A percentile compares a stretch with the other conserved stretches of the same genome.
Evolutionary conservation across 2,113 vertebrate genomes (phyloP).

Genomic region (Grammatotria lemairii): DNA sequence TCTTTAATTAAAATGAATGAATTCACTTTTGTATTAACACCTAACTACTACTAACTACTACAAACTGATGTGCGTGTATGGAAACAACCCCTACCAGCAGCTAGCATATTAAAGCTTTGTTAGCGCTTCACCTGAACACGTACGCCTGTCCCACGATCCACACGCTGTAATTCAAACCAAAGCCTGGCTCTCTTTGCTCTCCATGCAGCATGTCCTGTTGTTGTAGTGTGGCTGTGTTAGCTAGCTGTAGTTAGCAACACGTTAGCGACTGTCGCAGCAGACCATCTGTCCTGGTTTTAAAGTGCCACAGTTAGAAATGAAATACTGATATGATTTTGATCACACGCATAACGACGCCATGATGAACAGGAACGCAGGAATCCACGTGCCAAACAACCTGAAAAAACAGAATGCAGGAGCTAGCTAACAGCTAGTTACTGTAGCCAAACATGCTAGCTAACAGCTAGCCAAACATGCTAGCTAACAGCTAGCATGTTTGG

Average conservation of each 20-base stretch:
- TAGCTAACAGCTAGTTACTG: background rate
- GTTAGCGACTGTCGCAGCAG: background rate
- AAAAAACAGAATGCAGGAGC: background rate
- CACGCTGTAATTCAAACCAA: background rate
- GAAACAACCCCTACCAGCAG: background rate
- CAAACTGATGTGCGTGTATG: background rate
- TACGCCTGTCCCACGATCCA: accelerated
- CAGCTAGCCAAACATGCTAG: too few species aligned
- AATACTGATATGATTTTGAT: background rate
- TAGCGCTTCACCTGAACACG: background rate
- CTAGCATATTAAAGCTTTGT: background rate
- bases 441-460: too few species aligned
- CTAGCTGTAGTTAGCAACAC: accelerated
- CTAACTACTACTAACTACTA: accelerated
- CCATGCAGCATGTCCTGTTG: background rate
- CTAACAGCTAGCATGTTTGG: background rate
- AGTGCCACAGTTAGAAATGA: background rate
- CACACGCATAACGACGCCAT: accelerated
- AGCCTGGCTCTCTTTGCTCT: background rate
- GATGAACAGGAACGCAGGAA: background rate
- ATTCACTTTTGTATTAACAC: background rate
- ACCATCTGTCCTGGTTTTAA: accelerated
- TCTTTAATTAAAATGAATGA: background rate
- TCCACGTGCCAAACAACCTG: background rate
- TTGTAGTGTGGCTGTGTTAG: background rate